Evolutionary conservation across 2,113 vertebrate genomes (phyloP), one percentile per base, ranked within the genome.

Genomic region (Gopherus flavomarginatus): DNA sequence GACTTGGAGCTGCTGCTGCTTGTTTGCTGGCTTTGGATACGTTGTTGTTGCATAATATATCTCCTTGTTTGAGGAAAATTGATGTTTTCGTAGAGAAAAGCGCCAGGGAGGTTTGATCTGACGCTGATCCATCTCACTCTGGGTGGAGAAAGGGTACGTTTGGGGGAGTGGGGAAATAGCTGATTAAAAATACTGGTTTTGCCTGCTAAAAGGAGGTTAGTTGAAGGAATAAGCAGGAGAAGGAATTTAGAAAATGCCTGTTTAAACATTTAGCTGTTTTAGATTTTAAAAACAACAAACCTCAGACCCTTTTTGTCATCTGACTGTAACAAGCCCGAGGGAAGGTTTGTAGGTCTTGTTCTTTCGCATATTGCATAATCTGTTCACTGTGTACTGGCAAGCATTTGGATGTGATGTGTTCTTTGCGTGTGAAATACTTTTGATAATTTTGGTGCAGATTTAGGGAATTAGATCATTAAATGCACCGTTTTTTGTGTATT

Each of bases 321-420:
- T 62, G 95, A 86, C 82, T 93, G 94, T 95, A 87, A 69, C 87
- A 50, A 87, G 95, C 83, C 93, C 88, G 91, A 49, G 47, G 96
- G 93, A 92, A 93, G 97, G 94, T 80, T 83, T 86, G 95, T 87
- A 90, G 89, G 92, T 77, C 96, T 95, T 92, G 96, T 92, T 96
- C 97, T 97, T 96, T 93, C 95, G 50, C 81, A 77, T 85, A 89
- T 98, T 98, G 96, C 98, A 96, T 97, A 98, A 98, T 95, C 94
- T 81, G 87, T 81, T 92, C 92, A 52, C 85, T 52, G 96, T 81
- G 95, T 54, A 49, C 14, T 86, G 95, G 97, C 93, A 17, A 44
- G 72, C 88, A 50, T 79, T 86, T 42, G 54, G 82, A 29, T 49
- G 47, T 50, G 89, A 57, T 49, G 83, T 52, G 86, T 89, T 93